Evolutionary conservation across 1,140 invertebrate species (phyloP), one percentile per base, ranked within the genome.

Genomic region (Drosophila sp.): DNA sequence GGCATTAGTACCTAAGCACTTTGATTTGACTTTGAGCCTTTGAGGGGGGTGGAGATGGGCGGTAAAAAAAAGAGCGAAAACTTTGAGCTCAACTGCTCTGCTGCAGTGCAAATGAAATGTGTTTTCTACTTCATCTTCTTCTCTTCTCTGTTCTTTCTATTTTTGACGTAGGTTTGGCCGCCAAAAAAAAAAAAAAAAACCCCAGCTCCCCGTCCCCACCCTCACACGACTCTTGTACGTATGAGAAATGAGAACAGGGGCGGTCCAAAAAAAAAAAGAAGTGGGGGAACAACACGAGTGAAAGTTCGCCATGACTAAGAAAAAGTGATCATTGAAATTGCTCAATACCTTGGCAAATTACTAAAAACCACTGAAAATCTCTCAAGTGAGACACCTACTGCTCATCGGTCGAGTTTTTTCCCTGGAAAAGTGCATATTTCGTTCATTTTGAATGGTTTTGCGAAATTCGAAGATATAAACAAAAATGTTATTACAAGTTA

Each of bases 1-100:
- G 73, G 66, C 73, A 77, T 77, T 77, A 77, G 74, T 67, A 77
- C 67, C 32, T 35, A 58, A 76, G 82, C 79, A 87, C 82, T 86
- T 86, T 87, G 83, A 87, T 82, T 86, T 87, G 82, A 85, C 82
- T 87, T 86, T 86, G 70, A 75, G 79, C 75, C 66, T 60, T 62
- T 69, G 62, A 38, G 23, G 33, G n/a, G 44, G 10, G 47, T 17
- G 17, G 17, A 17, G 17, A 17, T 17, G 17, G 27, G 17, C 29
- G 2, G n/a, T 11, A 27, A 41, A 55, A 54, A 54, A 29, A 38
- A 32, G 29, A 35, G 1, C 35, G 33, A 38, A 55, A 68, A 68
- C 79, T 86, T 86, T 68, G 65, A 60, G 60, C 83, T 87, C 54
- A 65, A 73, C 79, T 77, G 30, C 30, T 30, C 79, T 77, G 30